Evolutionary conservation across 2,888 invertebrate genomes (phyloP), one percentile per base, ranked within the genome.

Genomic region (Globia sparganii): DNA sequence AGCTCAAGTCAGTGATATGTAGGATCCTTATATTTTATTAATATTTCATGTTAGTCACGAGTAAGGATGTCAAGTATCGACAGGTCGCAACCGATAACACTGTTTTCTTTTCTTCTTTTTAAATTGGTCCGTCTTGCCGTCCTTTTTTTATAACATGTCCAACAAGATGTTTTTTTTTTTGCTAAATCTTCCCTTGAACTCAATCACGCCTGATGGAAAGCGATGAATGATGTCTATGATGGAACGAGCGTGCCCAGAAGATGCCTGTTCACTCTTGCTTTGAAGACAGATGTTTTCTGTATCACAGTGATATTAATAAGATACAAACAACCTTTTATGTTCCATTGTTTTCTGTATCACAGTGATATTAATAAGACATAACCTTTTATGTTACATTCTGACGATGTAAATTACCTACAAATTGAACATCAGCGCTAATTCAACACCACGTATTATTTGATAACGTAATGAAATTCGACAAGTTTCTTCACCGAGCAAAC

Each of bases 391-490:
- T 43, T n/a, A n/a, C 25, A 43, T 18, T 2, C 4, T 25, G 28
- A 28, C 8, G 28, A 49, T 11, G 46, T 28, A 6, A 79, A 49
- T 5, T 56, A 37, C 2, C 25, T 31, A 49, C 11, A 61, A 62
- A 67, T 46, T 56, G 75, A 67, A 40, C 37, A 62, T 67, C 28
- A 58, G 25, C 58, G 62, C n/a, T 79, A 82, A 83, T 68, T 68
- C n/a, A 68, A 49, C 64, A 21, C 34, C 66, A 25, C 40, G 56
- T 31, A 69, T 64, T 65, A 72, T 75, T n/a, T 58, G 18, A 5
- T 61, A 58, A 59, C n/a, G 37, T 61, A 53, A 34, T 28, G 40
- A 61, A 78, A 49, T 67, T 70, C 71, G 59, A 61, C 43, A 37
- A 61, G 72, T 71, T 69, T 56, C 21, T 64, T 21, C 68, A 65